Base-by-base conservation (phyloP, 2,797 vertebrate genomes). In the Neosilurus mollespiculum region DNA sequence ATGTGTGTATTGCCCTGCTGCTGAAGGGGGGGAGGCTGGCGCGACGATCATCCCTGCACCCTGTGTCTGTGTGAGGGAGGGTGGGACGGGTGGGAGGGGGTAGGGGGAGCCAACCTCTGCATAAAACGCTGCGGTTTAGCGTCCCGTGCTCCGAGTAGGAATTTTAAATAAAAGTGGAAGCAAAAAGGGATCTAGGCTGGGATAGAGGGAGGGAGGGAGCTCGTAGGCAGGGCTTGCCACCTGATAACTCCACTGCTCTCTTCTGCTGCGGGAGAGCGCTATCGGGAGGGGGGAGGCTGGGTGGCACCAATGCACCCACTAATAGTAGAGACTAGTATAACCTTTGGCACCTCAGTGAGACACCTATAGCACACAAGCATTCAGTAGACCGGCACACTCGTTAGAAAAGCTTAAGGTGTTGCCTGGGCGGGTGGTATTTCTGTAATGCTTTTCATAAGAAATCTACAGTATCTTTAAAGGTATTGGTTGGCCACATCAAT, bases 1-100 rank as follows among this genome's bases (percentile, higher is more conserved):
- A 93, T 91, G 89, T 93, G 92, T 93, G 89, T 93, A 93, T 93
- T 94, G 94, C 94, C 96, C 95, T 95, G 95, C 93, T 92, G 53
- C 91, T 93, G 81, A 86, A 91, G 90, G 93, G 94, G 94, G 94
- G 94, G 93, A 94, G 89, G 90, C 91, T 80, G 87, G 84, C 56
- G 49, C 84, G 83, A 91, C 81, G 86, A 87, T 87, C 85, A 83
- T 82, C 86, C 88, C 90, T 81, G 78, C 89, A 84, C 87, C 89
- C 86, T 86, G 83, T 86, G 86, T 86, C 86, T 89, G 81, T 87
- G 86, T 85, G 87, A 81, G 89, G 85, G 84, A 87, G 88, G 87
- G 83, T 87, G 87, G 87, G 86, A 83, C 67, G 88, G 80, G 80
- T 84, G 87, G 83, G 84, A 59, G 83, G 86, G 86, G 80, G 82